Conservation (phyloP, 2,888 invertebrate species). For the Cyaniris semiargus region DNA sequence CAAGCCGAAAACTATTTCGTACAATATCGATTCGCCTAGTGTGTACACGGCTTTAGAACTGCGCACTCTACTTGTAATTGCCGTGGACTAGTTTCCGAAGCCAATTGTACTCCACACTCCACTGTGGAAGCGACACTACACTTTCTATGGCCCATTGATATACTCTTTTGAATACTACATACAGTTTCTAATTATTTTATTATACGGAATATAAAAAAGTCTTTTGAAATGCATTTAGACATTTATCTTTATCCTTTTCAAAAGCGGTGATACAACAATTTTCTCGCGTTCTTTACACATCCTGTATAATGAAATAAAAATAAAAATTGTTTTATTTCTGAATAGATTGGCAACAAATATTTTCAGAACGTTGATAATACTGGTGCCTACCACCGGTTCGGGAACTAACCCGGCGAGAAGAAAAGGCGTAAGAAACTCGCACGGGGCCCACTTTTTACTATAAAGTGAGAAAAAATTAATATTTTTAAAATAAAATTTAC, state of each 20-base stretch:
- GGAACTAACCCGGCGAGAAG: too few species aligned
- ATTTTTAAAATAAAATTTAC: too few species aligned
- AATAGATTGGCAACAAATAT: too few species aligned
- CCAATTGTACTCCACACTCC: slow-evolving; percentile 44
- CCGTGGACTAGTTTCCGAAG: slow-evolving; percentile 43
- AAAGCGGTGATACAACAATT: not conserved
- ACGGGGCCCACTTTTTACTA: too few species aligned
- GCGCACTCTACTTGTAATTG: slow-evolving; percentile 44
- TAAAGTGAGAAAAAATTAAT: too few species aligned
- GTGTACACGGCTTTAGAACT: slow-evolving; percentile 1
- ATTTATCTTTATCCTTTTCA: not conserved
- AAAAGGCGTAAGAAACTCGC: too few species aligned
- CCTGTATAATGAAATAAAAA: not conserved
- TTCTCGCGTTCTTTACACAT: not conserved
- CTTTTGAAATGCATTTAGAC: not conserved
- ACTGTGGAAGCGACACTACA: slow-evolving; percentile 39
- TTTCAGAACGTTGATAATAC: too few species aligned
- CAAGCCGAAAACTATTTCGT: too few species aligned
- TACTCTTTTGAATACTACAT: not conserved
- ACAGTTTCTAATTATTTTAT: not conserved
- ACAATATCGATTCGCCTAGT: not conserved
- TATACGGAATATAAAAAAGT: not conserved
- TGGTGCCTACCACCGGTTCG: too few species aligned
- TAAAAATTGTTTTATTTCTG: too few species aligned
- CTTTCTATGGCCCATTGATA: slow-evolving; percentile 20